Percentiles rank a stretch among this genome's conserved stretches.
Conservation (phyloP, 2,888 invertebrate species). For the Ectemnius continuus region DNA sequence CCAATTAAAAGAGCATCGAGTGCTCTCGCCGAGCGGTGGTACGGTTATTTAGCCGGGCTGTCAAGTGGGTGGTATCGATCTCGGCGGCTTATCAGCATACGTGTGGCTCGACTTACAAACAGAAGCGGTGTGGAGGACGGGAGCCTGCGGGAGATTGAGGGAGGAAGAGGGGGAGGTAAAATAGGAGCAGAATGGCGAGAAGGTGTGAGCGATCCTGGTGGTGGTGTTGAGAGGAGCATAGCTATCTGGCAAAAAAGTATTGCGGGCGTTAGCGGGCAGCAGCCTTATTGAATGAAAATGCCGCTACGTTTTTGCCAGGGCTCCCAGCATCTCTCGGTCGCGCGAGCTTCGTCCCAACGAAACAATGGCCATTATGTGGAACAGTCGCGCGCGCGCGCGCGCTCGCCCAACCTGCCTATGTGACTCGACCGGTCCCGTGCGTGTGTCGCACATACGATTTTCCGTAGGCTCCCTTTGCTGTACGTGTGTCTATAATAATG, state of each 20-base stretch:
- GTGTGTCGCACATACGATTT: not conserved
- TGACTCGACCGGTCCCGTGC: not conserved
- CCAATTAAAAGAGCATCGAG: too few relatives aligned
- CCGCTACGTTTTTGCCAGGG: slow-evolving; percentile 67
- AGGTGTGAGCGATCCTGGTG: not conserved
- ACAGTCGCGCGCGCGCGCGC: slow-evolving; percentile 54
- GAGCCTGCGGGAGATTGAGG: too few relatives aligned
- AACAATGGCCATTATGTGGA: slow-evolving; percentile 75
- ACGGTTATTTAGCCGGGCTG: too few relatives aligned
- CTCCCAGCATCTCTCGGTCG: slow-evolving; percentile 63
- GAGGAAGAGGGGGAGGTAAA: not conserved
- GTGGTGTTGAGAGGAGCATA: too few relatives aligned
- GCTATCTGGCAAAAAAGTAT: too few relatives aligned
- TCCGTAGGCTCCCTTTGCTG: too few relatives aligned
- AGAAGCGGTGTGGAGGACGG: too few relatives aligned
- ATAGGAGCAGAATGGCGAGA: slow-evolving; percentile 46
- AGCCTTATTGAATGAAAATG: slow-evolving; percentile 74
- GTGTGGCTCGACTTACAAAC: too few relatives aligned
- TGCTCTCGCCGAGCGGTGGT: too few relatives aligned
- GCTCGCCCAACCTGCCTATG: slow-evolving; percentile 16
- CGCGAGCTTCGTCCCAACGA: slow-evolving; percentile 51
- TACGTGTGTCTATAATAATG: too few relatives aligned
- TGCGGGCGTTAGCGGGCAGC: slow-evolving; percentile 25
- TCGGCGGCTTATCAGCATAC: too few relatives aligned
- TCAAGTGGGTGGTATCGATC: too few relatives aligned